A percentile compares a stretch with the other conserved stretches of the same genome.
Evolutionary conservation across 2,113 vertebrate genomes (phyloP).

Genomic region (Sarotherodon lohbergeri): DNA sequence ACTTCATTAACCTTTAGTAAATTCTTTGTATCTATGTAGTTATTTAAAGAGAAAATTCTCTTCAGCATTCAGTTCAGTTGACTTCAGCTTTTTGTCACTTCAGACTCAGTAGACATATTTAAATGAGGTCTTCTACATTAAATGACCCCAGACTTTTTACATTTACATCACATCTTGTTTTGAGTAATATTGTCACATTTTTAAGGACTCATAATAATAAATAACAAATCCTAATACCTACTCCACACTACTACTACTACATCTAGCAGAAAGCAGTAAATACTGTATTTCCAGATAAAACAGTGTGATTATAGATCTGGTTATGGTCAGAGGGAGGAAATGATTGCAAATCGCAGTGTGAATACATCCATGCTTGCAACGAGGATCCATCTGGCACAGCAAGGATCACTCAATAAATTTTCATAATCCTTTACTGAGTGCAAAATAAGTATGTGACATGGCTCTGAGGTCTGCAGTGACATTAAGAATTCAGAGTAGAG

Average conservation of each 20-base stretch:
- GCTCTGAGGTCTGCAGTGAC: neutral
- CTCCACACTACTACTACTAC: neutral
- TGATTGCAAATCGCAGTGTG: neutral
- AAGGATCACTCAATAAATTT: conserved; percentile 29
- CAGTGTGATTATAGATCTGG: neutral
- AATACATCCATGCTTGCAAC: neutral
- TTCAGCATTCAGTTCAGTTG: neutral
- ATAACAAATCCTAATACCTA: neutral
- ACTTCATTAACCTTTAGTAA: neutral
- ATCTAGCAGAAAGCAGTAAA: neutral
- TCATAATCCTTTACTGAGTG: conserved; percentile 39
- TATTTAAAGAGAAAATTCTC: neutral
- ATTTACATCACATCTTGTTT: neutral
- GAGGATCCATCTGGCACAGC: conserved; percentile 36
- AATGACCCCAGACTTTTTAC: neutral
- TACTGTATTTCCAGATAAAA: neutral
- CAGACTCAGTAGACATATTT: neutral
- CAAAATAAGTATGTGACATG: conserved; percentile 23
- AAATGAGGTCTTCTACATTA: neutral
- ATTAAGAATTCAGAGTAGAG: neutral
- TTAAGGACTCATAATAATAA: neutral
- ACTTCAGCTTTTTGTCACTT: neutral
- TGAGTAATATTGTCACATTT: neutral
- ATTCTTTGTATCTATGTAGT: neutral
- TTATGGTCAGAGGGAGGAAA: neutral